phyloP scores from a whole-genome alignment of 2,888 invertebrate species.

The Dendrolimus houi region DNA sequence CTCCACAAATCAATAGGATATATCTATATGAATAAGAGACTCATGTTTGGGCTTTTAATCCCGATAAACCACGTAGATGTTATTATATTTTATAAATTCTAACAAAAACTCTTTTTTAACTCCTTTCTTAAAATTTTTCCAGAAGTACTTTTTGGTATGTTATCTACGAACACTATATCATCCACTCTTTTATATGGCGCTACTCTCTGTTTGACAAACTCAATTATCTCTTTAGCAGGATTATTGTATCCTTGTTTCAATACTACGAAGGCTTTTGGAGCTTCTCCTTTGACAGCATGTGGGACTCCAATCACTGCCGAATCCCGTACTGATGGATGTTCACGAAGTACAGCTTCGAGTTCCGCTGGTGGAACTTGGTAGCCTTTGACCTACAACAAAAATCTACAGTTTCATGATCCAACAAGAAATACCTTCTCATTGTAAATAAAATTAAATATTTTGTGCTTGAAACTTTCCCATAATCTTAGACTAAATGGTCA shows the following conservation, averaged over 20 bases:
- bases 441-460: no score
- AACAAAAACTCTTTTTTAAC: conserved; percentile 62
- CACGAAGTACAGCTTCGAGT: conserved; percentile 84
- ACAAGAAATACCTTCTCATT: no score
- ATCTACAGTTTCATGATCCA: no score
- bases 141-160: conserved; percentile 84
- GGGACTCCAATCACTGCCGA: conserved; percentile 90
- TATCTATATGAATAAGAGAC: no score
- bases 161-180: conserved; percentile 81
- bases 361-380: conserved; percentile 93
- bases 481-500: no score
- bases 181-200: conserved; percentile 85
- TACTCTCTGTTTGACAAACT: conserved; percentile 81
- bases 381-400: conserved; percentile 73
- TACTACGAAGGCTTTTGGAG: conserved; percentile 86
- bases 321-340: conserved; percentile 85
- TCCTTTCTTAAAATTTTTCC: conserved; percentile 87
- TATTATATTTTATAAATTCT: background rate
- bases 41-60: no score
- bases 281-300: conserved; percentile 82
- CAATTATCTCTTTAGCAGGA: conserved; percentile 73
- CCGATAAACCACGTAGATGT: no score
- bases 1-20: no score
- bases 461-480: no score
- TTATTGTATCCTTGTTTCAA: conserved; percentile 35